Base-by-base conservation (phyloP, 2,797 vertebrate species). In the Cynodonichthys magdalenae region DNA sequence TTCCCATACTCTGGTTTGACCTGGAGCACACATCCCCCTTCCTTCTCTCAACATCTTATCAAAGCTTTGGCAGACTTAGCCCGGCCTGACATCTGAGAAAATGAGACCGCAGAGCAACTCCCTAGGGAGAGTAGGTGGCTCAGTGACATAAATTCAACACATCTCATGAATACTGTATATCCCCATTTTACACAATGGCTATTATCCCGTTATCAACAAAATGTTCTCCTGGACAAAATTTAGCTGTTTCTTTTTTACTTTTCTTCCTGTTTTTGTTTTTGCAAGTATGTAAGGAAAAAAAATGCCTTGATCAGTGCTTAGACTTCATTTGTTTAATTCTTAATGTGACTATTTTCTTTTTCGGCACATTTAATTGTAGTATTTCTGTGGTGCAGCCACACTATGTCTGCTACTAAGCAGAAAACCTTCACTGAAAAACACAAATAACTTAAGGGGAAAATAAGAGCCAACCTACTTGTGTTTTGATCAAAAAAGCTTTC, bases 11-110 rank as follows among this genome's bases (percentile, higher is more conserved):
- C 70, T 56, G 55, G 53, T 86, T 59, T 81, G 87, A 91, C 90
- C 87, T 70, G 68, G 62, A 86, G 83, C 59, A 59, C 80, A 42
- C 68, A 52, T 52, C 63, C 60, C 57, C 49, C 55, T 79, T 68
- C 66, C 72, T 76, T 74, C 73, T 81, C 77, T 83, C 79, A 71
- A 73, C 75, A 71, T 87, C 77, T 80, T 85, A 80, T 89, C 83
- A 89, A 85, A 90, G 84, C 80, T 69, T 57, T 75, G 76, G 74
- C 75, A 87, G 75, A 67, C 69, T 81, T 80, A 69, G 48, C 70
- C 66, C 74, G 57, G 61, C 60, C 66, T 75, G 81, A 84, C 81
- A 83, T 80, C 72, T 75, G 76, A 84, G 69, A 65, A 64, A 70
- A 75, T 66, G 73, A 74, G 70, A 80, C 79, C 63, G 66, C 51